Base-by-base conservation (phyloP, 2,888 invertebrate genomes). In the Shargacucullia verbasci region DNA sequence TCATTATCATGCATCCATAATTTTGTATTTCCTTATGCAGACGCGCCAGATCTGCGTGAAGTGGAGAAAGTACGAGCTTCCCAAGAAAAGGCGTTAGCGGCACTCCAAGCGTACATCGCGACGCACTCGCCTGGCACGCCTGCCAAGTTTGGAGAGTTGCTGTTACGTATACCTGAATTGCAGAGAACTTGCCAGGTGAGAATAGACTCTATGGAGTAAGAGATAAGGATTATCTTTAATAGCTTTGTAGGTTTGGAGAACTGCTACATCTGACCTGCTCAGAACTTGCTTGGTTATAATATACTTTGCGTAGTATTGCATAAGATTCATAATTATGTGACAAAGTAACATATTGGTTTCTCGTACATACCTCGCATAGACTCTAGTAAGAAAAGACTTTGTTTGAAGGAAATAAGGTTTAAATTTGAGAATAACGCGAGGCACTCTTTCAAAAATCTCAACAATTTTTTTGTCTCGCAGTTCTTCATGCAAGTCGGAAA, bases 51-150 rank as follows among this genome's bases (percentile, higher is more conserved):
- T 81, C 90, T 99, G 54, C 96, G 97, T 76, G 98, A 99, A 88
- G 97, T 98, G n/a, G 98, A 98, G 82, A 98, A 98, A 89, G 98
- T 99, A 41, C 95, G 98, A 59, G 97, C 97, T 43, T 98, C 98
- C 47, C 99, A 99, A 89, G 99, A 99, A 88, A 98, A 98, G 85
- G 98, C 99, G 15, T 93, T 98, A 48, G 98, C 98, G 83, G 98
- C 98, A 33, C 91, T 99, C 45, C 98, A 98, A 87, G 97, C 97
- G 56, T 99, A 99, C 89, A 99, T 98, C 4, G 95, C 97, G 72
- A 95, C 96, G 14, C 98, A 98, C 89, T 99, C 98, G 92, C 98
- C 98, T 11, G 97, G 98, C 73, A 96, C 97, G 88, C 98, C 98
- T 48, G 97, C 98, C 75, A 99, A 99, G 94, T 99, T 99, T 86